phyloP scores from a whole-genome alignment of 2,797 vertebrate species.

The Diplodus puntazzo region DNA sequence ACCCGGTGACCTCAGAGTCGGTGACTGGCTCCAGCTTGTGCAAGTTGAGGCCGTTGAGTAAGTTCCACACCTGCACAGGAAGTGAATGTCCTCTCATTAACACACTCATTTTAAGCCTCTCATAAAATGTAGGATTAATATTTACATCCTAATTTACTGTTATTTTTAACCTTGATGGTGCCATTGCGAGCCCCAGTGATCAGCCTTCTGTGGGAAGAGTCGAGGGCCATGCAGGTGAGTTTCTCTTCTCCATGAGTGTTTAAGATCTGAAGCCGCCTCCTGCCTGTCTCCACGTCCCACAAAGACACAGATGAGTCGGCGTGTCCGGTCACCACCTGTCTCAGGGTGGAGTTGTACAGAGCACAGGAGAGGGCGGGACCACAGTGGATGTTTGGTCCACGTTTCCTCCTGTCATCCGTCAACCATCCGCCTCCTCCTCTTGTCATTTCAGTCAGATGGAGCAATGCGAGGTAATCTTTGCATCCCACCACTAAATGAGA shows the following conservation, averaged over 20 bases:
- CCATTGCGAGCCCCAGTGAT: conserved; percentile 78
- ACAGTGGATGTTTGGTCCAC: background rate
- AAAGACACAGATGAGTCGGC: conserved; percentile 72
- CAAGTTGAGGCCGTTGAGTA: conserved; percentile 82
- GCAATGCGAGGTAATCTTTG: conserved; percentile 73
- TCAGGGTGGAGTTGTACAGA: conserved; percentile 71
- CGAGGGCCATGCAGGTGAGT: conserved; percentile 79
- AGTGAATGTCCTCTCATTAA: background rate
- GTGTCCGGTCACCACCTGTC: conserved; percentile 77
- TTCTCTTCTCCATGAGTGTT: conserved; percentile 78
- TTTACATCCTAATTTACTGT: background rate
- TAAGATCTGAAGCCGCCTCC: conserved; percentile 51
- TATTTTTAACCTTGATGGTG: conserved; percentile 69
- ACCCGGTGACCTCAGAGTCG: conserved; percentile 76
- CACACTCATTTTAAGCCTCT: background rate
- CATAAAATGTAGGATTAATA: background rate
- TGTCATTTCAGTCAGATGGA: conserved; percentile 54
- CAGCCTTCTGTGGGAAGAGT: conserved; percentile 74
- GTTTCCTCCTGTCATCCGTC: conserved; percentile 16
- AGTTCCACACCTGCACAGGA: conserved; percentile 81
- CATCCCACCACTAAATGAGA: conserved; percentile 73
- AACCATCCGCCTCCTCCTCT: conserved; percentile 37
- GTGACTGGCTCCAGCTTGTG: conserved; percentile 82
- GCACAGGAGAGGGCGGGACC: conserved; percentile 52
- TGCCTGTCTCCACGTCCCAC: conserved; percentile 70